Conservation (phyloP, 1,140 invertebrate genomes). For the Hesperophylax magnus region DNA sequence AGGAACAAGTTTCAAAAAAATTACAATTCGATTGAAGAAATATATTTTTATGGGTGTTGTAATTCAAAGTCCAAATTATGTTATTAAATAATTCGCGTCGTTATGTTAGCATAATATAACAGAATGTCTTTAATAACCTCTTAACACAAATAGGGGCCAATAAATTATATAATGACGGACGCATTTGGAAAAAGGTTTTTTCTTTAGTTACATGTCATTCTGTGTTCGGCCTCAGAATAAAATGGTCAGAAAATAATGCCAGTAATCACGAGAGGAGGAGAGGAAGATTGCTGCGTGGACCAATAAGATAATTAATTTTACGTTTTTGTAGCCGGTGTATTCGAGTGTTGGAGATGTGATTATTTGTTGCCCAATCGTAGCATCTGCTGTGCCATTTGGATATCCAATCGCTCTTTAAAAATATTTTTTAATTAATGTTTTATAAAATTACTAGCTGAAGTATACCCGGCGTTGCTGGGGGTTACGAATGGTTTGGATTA, state of each 20-base stretch:
- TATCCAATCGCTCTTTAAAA: neutral
- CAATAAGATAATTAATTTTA: neutral
- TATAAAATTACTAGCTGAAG: too few relatives aligned
- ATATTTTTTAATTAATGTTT: too few relatives aligned
- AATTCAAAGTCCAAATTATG: too few relatives aligned
- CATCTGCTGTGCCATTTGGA: constrained; percentile 13
- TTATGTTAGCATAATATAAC: too few relatives aligned
- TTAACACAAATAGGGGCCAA: constrained; percentile 21
- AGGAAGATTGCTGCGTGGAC: constrained; percentile 27
- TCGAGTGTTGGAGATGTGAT: neutral
- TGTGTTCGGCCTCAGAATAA: constrained; percentile 23
- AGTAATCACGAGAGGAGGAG: constrained; percentile 21
- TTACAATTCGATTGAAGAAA: neutral
- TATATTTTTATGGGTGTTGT: too few relatives aligned
- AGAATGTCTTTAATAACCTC: constrained; percentile 6
- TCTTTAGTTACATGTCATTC: constrained; percentile 8
- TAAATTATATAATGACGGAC: constrained; percentile 12
- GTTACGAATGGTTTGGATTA: too few relatives aligned
- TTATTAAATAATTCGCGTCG: too few relatives aligned
- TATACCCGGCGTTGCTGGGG: too few relatives aligned
- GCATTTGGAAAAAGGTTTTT: neutral
- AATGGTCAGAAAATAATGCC: constrained; percentile 19
- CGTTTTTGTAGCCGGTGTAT: neutral
- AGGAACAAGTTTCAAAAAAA: too few relatives aligned
- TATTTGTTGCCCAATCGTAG: constrained; percentile 6